These are phyloP conservation scores for Diachasma alloeum DNA, from an alignment of 1,140 invertebrate genomes.

Conservation along the genomic window DNA sequence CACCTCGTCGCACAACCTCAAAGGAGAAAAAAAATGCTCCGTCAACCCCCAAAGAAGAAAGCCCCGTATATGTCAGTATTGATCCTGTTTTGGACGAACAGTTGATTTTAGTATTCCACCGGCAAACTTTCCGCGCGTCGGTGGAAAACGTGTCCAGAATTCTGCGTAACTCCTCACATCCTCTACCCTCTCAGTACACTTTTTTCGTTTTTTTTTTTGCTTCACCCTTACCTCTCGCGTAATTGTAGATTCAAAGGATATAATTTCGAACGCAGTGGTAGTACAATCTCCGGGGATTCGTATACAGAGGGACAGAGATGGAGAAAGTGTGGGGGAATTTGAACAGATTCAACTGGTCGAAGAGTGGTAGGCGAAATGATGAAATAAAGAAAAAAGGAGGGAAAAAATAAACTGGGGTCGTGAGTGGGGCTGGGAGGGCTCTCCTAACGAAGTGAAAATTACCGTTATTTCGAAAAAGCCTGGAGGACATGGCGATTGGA, in stretches of 20 bases:
- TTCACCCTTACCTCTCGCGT: constrained; percentile 42
- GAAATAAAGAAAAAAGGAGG: constrained; percentile 16
- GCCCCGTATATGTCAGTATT: constrained; percentile 5
- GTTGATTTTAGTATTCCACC: constrained; percentile 62
- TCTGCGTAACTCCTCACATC: constrained; percentile 17
- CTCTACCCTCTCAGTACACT: background rate
- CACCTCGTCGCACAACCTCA: background rate
- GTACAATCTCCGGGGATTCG: constrained; percentile 22
- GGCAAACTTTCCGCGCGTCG: constrained; percentile 48
- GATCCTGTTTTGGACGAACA: constrained; percentile 24
- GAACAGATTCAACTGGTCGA: background rate
- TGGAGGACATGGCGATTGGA: constrained; percentile 4
- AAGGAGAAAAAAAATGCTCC: background rate
- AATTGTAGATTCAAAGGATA: constrained; percentile 66
- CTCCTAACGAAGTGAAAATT: constrained; percentile 62
- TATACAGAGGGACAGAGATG: background rate
- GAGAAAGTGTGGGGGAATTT: background rate
- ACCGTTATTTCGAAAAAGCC: constrained; percentile 45
- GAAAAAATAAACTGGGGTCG: background rate
- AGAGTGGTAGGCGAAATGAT: background rate
- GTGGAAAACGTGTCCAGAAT: constrained; percentile 60
- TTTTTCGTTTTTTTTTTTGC: constrained; percentile 17
- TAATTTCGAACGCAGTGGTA: constrained; percentile 52
- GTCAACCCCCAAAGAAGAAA: constrained; percentile 5
- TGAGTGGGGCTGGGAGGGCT: background rate